These are phyloP conservation scores for Thryonomys swinderianus DNA, from an alignment of 2,113 vertebrate species.

Conservation along the genomic window DNA sequence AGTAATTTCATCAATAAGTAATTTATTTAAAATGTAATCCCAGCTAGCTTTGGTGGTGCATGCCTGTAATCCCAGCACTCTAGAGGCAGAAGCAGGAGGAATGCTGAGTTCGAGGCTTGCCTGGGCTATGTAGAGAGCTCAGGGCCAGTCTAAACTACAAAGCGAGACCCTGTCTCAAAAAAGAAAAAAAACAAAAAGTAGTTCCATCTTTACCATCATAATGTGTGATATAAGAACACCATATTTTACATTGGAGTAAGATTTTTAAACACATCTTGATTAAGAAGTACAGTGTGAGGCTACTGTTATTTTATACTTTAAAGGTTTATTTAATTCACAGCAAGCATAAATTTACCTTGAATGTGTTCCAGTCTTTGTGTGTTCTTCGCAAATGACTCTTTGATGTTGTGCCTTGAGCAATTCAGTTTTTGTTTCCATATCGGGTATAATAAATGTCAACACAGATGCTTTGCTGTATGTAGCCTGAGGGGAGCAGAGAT, in stretches of 20 bases:
- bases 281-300: background rate
- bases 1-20: background rate
- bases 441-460: slow-evolving; percentile 16
- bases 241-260: background rate
- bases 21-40: slow-evolving; percentile 25
- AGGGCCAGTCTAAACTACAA: too few species aligned
- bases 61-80: too few species aligned
- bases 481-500: background rate
- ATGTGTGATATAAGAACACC: background rate
- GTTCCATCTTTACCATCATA: background rate
- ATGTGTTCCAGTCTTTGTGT: background rate
- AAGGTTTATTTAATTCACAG: background rate
- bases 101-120: too few species aligned
- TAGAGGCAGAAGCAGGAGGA: too few species aligned
- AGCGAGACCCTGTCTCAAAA: too few species aligned
- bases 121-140: too few species aligned
- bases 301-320: background rate
- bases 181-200: too few species aligned
- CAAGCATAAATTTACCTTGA: background rate
- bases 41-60: too few species aligned
- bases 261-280: background rate
- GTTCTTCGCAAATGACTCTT: slow-evolving; percentile 19
- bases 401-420: slow-evolving; percentile 9
- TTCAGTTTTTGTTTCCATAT: slow-evolving; percentile 2
- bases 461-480: background rate